These are phyloP conservation scores for Saccopteryx bilineata DNA, from an alignment of 2,113 vertebrate genomes.

Conservation along the genomic window DNA sequence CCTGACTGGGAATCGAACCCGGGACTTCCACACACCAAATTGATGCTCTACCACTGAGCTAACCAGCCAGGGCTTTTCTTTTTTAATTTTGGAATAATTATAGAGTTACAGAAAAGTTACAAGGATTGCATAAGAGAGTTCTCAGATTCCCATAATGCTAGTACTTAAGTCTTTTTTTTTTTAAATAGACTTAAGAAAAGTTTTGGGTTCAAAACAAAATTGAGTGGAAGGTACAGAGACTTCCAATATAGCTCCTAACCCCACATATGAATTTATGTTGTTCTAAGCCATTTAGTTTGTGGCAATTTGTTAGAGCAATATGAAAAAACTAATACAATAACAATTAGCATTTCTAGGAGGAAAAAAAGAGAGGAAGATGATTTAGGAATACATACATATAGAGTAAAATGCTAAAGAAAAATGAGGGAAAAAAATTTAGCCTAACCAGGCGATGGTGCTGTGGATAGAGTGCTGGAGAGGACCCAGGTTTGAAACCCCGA, in stretches of 20 bases:
- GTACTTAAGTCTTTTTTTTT: neutral
- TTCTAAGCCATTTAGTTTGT: neutral
- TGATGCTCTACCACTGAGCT: too few relatives aligned
- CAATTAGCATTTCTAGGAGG: neutral
- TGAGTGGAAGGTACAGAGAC: neutral
- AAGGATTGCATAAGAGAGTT: constrained; percentile 11
- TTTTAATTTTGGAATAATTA: constrained; percentile 31
- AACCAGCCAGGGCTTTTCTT: too few relatives aligned
- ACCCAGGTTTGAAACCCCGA: too few relatives aligned
- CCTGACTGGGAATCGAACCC: too few relatives aligned
- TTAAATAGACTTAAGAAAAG: neutral
- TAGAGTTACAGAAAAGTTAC: neutral
- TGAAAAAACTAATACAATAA: constrained; percentile 20
- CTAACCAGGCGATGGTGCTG: too few relatives aligned
- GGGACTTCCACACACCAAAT: too few relatives aligned
- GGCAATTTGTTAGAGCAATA: constrained; percentile 2
- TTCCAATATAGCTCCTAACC: neutral
- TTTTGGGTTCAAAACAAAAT: constrained; percentile 41
- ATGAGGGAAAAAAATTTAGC: neutral
- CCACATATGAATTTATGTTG: neutral
- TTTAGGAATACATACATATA: neutral
- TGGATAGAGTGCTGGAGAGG: too few relatives aligned
- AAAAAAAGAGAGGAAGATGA: neutral
- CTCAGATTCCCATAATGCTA: neutral
- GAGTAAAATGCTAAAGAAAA: constrained; percentile 57